Evolutionary conservation across 2,888 invertebrate genomes (phyloP).

Genomic region (Trachelus tabidus): DNA sequence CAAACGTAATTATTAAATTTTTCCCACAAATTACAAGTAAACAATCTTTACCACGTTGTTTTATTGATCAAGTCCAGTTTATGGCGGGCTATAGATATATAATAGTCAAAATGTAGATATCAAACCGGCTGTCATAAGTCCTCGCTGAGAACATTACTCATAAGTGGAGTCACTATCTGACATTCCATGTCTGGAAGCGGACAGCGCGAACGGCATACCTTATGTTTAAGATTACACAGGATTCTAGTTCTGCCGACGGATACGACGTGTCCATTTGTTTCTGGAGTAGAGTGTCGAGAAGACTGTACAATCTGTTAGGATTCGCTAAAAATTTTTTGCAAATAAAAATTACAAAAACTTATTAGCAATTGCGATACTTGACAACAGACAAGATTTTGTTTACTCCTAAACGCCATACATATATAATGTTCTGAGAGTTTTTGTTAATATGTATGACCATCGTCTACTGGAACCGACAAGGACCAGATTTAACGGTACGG

Average conservation of each 20-base stretch:
- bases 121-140: slow-evolving; percentile 1
- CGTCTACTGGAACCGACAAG: background rate
- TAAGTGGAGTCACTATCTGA: background rate
- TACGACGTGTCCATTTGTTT: background rate
- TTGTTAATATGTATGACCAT: background rate
- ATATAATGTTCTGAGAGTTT: no score
- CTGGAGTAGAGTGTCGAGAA: background rate
- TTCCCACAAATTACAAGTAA: background rate
- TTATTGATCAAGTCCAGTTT: background rate
- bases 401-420: background rate
- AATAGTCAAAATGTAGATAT: slow-evolving; percentile 2
- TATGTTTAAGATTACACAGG: background rate
- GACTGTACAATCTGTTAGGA: background rate
- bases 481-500: background rate
- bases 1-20: background rate
- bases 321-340: background rate
- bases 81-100: background rate
- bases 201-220: slow-evolving; percentile 5
- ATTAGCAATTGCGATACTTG: background rate
- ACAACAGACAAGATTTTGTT: background rate
- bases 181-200: slow-evolving; percentile 5
- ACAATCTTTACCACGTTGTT: background rate
- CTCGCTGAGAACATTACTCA: background rate
- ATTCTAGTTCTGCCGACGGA: background rate
- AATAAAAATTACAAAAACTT: background rate